A percentile compares a stretch with the other conserved stretches of the same genome.
Evolutionary conservation across 2,797 vertebrate species (phyloP).

Genomic region (Todus mexicanus): DNA sequence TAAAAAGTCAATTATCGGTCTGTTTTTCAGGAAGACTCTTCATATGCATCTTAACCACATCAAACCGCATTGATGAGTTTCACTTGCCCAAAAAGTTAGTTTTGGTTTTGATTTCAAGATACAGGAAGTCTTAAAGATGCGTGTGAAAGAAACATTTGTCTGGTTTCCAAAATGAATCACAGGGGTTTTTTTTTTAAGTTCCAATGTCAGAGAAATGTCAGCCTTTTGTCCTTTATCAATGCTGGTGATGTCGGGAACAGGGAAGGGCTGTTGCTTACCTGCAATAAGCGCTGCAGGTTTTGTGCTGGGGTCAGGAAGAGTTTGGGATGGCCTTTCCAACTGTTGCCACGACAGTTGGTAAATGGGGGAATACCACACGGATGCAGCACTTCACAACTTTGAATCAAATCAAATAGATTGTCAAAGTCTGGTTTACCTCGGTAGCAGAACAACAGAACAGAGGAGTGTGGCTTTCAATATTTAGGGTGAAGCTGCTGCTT

Average conservation of each 20-base stretch:
- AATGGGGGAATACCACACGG: neutral
- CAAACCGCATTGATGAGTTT: neutral
- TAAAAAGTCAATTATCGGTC: neutral
- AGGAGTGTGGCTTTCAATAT: neutral
- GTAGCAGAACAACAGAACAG: neutral
- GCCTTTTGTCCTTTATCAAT: neutral
- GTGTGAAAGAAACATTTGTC: neutral
- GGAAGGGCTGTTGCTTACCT: neutral
- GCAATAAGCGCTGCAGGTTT: neutral
- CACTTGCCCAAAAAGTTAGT: neutral
- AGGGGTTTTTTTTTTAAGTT: neutral
- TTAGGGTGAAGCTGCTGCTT: neutral
- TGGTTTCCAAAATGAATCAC: neutral
- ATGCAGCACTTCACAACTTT: neutral
- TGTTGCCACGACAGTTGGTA: neutral
- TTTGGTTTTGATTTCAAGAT: neutral
- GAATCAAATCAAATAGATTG: neutral
- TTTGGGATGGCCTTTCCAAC: neutral
- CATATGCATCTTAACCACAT: neutral
- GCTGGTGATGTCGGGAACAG: neutral
- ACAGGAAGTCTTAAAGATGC: neutral
- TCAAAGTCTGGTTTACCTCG: neutral
- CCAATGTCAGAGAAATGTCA: neutral
- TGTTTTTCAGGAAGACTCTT: neutral
- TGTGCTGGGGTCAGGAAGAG: neutral